Conservation (phyloP, 2,797 vertebrate species). For the Aplochiton taeniatus region DNA sequence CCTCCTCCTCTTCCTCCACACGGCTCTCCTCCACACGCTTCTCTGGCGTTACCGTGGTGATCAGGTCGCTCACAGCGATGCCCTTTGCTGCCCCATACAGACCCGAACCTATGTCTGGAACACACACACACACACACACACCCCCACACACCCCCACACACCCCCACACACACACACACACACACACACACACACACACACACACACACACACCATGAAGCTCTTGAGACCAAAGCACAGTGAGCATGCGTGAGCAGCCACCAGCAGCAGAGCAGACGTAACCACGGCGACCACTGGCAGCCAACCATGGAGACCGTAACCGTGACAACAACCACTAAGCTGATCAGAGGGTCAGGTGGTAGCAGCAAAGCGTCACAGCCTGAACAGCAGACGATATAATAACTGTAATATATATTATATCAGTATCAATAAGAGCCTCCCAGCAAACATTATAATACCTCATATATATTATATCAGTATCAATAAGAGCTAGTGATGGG, state of each 20-base stretch:
- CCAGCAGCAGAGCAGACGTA: slow-evolving; percentile 2
- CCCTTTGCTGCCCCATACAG: slow-evolving; percentile 88
- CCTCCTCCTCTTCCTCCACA: slow-evolving; percentile 77
- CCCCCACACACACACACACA: slow-evolving; percentile 23
- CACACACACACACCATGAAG: slow-evolving; percentile 25
- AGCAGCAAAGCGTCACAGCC: no score
- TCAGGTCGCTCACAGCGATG: slow-evolving; percentile 92
- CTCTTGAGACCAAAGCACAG: background rate
- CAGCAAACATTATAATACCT: no score
- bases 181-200: slow-evolving; percentile 66
- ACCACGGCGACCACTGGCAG: background rate
- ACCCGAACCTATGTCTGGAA: slow-evolving; percentile 92
- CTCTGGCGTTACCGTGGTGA: slow-evolving; percentile 90
- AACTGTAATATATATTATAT: no score
- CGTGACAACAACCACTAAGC: background rate
- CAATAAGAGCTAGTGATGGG: no score
- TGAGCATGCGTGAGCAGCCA: slow-evolving; percentile 17
- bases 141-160: slow-evolving; percentile 15
- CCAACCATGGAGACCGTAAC: background rate
- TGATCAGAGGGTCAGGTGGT: no score
- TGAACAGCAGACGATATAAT: no score
- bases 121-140: slow-evolving; percentile 64
- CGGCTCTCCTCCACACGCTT: slow-evolving; percentile 85
- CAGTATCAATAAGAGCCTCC: no score
- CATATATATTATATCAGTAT: no score